Percentiles rank a stretch among this genome's conserved stretches.
These are phyloP conservation scores for Eupsilia transversa DNA, from an alignment of 2,888 invertebrate species.

Conservation along the genomic window DNA sequence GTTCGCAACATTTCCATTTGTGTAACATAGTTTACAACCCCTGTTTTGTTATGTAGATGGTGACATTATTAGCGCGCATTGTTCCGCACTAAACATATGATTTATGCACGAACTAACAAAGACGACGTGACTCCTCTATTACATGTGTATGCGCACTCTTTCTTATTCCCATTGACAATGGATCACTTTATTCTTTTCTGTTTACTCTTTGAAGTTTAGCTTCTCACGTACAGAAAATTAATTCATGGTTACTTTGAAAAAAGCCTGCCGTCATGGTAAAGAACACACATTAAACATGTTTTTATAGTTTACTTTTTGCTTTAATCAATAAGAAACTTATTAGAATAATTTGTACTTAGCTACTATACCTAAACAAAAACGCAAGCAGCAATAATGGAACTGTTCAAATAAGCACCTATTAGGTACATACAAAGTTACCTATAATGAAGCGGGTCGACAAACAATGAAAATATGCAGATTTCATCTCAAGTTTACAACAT, in stretches of 20 bases:
- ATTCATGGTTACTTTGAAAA: constrained; percentile 33
- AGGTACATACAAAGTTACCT: neutral
- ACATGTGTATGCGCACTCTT: constrained; percentile 49
- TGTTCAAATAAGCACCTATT: constrained; percentile 18
- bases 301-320: constrained; percentile 35
- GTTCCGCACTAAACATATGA: constrained; percentile 73
- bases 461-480: constrained; percentile 65
- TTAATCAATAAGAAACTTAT: constrained; percentile 34
- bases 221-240: constrained; percentile 47
- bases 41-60: constrained; percentile 83
- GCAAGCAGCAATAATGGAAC: neutral
- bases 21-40: constrained; percentile 70
- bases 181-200: constrained; percentile 40
- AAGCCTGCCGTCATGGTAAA: constrained; percentile 18
- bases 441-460: constrained; percentile 29
- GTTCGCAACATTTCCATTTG: constrained; percentile 64
- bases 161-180: constrained; percentile 57
- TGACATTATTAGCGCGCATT: constrained; percentile 73
- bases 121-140: constrained; percentile 65
- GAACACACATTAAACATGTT: constrained; percentile 23
- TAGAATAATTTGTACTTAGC: constrained; percentile 11
- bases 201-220: constrained; percentile 37
- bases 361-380: constrained; percentile 14
- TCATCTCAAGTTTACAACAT: constrained; percentile 68
- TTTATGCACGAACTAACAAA: constrained; percentile 72